A percentile compares a stretch with the other conserved stretches of the same genome.
phyloP scores from a whole-genome alignment of 2,888 invertebrate species.

The Octonoba sinensis region DNA sequence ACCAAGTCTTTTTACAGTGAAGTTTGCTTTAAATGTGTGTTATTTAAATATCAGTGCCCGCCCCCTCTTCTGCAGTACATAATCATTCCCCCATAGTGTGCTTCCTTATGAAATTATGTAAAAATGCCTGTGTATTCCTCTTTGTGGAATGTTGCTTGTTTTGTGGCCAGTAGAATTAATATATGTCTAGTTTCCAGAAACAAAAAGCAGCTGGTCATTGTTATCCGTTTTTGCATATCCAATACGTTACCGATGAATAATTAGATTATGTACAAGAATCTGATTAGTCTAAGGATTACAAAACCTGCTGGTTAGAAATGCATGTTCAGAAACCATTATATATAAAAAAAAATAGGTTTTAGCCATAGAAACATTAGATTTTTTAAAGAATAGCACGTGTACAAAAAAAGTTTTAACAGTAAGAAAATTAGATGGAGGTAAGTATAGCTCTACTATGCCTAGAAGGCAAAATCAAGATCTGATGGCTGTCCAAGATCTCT shows the following conservation, averaged over 20 bases:
- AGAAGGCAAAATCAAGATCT: constrained; percentile 36
- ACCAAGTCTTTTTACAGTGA: constrained; percentile 7
- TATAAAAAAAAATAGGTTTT: constrained; percentile 1
- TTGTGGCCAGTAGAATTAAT: constrained; percentile 58
- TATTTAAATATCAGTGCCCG: constrained; percentile 31
- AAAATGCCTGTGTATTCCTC: constrained; percentile 37
- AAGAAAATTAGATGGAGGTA: constrained; percentile 24
- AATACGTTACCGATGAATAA: constrained; percentile 1
- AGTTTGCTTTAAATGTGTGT: constrained; percentile 27
- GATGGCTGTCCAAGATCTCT: constrained; percentile 46
- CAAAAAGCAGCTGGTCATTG: background rate
- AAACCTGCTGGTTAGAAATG: constrained; percentile 1
- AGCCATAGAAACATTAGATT: constrained; percentile 33
- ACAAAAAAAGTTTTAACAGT: constrained; percentile 26
- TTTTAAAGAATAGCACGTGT: constrained; percentile 16
- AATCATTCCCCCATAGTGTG: constrained; percentile 40
- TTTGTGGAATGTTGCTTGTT: constrained; percentile 58
- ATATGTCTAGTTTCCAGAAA: constrained; percentile 30
- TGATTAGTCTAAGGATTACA: constrained; percentile 16
- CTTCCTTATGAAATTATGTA: constrained; percentile 29
- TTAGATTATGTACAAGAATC: constrained; percentile 6
- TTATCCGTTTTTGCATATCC: constrained; percentile 26
- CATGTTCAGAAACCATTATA: background rate
- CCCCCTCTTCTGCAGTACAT: constrained; percentile 14
- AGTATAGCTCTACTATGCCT: constrained; percentile 48